phyloP scores from a whole-genome alignment of 2,113 vertebrate genomes.

The Sialia sialis region DNA sequence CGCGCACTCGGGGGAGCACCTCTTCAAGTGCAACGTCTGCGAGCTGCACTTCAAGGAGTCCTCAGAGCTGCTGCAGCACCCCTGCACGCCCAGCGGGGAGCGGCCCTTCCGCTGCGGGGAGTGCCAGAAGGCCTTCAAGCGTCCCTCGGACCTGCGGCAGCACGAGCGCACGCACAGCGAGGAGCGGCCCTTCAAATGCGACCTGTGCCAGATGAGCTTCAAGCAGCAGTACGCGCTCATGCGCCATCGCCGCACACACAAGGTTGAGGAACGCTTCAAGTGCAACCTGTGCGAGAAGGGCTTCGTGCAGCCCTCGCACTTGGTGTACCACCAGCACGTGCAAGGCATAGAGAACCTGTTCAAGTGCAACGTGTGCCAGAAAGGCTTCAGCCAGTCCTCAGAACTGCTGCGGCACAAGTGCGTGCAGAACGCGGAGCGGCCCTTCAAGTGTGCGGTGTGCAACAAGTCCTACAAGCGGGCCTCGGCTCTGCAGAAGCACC shows the following conservation, averaged over 20 bases:
- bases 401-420: slow-evolving; percentile 96
- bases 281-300: slow-evolving; percentile 96
- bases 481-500: slow-evolving; percentile 93
- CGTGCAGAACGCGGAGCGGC: slow-evolving; percentile 85
- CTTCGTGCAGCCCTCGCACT: slow-evolving; percentile 92
- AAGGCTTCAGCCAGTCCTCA: slow-evolving; percentile 93
- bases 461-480: slow-evolving; percentile 96
- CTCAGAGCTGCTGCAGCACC: slow-evolving; percentile 92
- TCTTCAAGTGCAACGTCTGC: slow-evolving; percentile 95
- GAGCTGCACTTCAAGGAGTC: slow-evolving; percentile 98
- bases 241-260: slow-evolving; percentile 93
- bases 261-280: slow-evolving; percentile 84
- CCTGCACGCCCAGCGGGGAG: slow-evolving; percentile 91
- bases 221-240: slow-evolving; percentile 94
- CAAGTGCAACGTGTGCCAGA: slow-evolving; percentile 95
- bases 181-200: slow-evolving; percentile 97
- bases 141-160: slow-evolving; percentile 92
- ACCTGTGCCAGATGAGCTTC: slow-evolving; percentile 98
- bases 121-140: slow-evolving; percentile 94
- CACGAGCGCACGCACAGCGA: slow-evolving; percentile 95
- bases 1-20: slow-evolving; percentile 88
- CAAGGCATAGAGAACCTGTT: slow-evolving; percentile 96
- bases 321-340: slow-evolving; percentile 96
- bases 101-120: slow-evolving; percentile 91
- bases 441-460: slow-evolving; percentile 94